Evolutionary conservation across 2,888 invertebrate species (phyloP).

Genomic region (Graphium colonna): DNA sequence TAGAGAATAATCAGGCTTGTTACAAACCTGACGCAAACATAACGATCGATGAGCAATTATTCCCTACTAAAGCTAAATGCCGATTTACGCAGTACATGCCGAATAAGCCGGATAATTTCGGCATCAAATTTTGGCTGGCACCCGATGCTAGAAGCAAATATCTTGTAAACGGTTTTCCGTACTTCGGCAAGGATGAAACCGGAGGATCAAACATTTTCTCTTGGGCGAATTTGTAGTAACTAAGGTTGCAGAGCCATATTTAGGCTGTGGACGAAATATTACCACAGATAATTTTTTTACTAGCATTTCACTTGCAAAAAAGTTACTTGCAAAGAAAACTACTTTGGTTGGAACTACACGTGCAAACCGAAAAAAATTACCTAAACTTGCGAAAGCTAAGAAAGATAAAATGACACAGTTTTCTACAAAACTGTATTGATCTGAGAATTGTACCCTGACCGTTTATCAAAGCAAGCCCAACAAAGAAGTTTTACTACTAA

Average conservation of each 20-base stretch:
- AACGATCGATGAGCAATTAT: not conserved
- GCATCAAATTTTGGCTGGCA: slow-evolving; percentile 8
- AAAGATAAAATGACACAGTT: no score
- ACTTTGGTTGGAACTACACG: no score
- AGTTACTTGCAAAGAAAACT: not conserved
- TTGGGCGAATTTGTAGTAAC: not conserved
- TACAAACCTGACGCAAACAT: not conserved
- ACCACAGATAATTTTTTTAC: no score
- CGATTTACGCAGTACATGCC: not conserved
- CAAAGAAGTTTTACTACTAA: not conserved
- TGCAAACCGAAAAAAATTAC: no score
- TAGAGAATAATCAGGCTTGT: no score
- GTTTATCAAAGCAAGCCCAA: not conserved
- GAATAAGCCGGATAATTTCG: not conserved
- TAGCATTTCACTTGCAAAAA: not conserved
- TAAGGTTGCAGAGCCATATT: no score
- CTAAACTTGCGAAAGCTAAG: no score
- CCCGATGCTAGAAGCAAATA: not conserved
- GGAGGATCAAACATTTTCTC: not conserved
- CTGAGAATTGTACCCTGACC: not conserved
- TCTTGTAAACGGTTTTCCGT: slow-evolving; percentile 3
- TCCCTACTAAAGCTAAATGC: not conserved
- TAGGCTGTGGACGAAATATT: no score
- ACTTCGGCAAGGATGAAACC: not conserved
- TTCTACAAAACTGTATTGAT: no score